Conservation (phyloP, 2,888 invertebrate species). For the Rhogogaster chlorosoma region DNA sequence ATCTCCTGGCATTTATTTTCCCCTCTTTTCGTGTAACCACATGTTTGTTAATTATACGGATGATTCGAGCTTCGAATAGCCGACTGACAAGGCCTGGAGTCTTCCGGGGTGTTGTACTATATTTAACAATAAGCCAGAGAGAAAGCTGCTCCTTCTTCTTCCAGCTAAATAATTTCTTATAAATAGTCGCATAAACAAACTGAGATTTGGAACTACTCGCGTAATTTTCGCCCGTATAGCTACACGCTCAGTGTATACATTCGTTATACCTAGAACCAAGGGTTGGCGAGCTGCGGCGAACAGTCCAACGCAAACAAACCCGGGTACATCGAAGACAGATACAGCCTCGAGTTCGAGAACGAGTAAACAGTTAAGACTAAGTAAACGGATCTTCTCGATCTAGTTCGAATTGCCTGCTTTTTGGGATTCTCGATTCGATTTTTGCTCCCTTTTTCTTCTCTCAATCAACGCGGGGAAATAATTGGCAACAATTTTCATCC, state of each 20-base stretch:
- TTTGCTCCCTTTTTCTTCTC: not conserved
- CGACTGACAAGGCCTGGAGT: no score
- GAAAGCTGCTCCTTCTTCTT: not conserved
- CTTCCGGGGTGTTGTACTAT: no score
- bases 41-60: no score
- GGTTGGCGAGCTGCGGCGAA: not conserved
- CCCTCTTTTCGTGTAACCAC: no score
- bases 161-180: not conserved
- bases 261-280: not conserved
- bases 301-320: conserved; percentile 6
- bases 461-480: not conserved
- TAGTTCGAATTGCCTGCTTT: not conserved
- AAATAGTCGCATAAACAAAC: not conserved
- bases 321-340: not conserved
- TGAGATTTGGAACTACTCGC: not conserved
- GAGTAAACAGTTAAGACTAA: not conserved
- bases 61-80: no score
- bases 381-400: not conserved
- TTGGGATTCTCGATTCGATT: not conserved
- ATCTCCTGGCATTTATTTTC: no score
- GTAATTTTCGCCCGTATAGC: not conserved
- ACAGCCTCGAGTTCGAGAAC: not conserved
- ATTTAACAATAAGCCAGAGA: no score
- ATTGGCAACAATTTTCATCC: no score
- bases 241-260: not conserved